These are phyloP conservation scores for Periplaneta americana DNA, from an alignment of 1,140 invertebrate genomes.

Conservation along the genomic window DNA sequence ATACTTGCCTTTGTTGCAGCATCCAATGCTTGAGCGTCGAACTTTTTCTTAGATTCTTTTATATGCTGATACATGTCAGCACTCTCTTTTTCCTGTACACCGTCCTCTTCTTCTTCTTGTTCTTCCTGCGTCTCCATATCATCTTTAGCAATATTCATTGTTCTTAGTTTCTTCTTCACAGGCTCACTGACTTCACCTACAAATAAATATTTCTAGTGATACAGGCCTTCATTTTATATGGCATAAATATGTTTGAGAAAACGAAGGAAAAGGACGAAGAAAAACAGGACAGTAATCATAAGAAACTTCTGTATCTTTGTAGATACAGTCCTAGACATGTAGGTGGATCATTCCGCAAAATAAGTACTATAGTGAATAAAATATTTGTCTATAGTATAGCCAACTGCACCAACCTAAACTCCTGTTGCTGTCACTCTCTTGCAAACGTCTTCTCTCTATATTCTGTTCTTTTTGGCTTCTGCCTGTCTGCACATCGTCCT, in stretches of 20 bases:
- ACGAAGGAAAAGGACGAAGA: too few species aligned
- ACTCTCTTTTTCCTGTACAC: constrained; percentile 41
- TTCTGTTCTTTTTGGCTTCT: constrained; percentile 28
- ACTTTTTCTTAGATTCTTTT: constrained; percentile 60
- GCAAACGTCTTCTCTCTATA: constrained; percentile 44
- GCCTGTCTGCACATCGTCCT: constrained; percentile 30
- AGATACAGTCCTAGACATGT: too few species aligned
- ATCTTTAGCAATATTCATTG: constrained; percentile 42
- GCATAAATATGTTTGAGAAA: too few species aligned
- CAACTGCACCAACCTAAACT: constrained; percentile 52
- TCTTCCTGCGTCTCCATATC: constrained; percentile 40
- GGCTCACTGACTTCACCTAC: constrained; percentile 39
- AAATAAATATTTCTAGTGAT: constrained; percentile 2
- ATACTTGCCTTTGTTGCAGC: constrained; percentile 43
- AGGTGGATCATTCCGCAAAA: too few species aligned
- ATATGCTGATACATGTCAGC: constrained; percentile 77
- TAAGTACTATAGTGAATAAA: too few species aligned
- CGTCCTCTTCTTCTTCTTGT: constrained; percentile 41
- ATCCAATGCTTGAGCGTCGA: constrained; percentile 49
- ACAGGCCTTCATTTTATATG: too few species aligned
- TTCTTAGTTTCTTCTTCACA: constrained; percentile 56
- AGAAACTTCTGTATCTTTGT: too few species aligned
- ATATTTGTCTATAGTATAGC: too few species aligned
- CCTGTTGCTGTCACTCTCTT: constrained; percentile 51
- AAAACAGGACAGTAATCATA: too few species aligned